A percentile compares a stretch with the other conserved stretches of the same genome.
These are phyloP conservation scores for Melierax canorus DNA, from an alignment of 2,113 vertebrate species.

Conservation along the genomic window DNA sequence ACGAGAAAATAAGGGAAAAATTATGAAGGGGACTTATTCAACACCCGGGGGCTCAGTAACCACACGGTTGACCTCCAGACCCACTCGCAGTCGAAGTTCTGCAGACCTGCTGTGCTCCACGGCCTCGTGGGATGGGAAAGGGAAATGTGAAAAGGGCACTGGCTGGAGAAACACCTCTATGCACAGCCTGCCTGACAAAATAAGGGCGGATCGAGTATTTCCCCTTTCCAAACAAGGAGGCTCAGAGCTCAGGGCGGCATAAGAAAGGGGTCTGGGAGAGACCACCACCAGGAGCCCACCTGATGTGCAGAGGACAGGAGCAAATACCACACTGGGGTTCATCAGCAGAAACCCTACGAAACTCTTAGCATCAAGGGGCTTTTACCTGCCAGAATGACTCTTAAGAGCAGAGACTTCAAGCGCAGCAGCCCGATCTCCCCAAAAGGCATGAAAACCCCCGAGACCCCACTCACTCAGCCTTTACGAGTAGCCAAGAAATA, in stretches of 20 bases:
- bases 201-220: not conserved
- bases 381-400: not conserved
- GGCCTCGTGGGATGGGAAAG: not conserved
- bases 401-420: not conserved
- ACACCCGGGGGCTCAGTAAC: not conserved
- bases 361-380: not conserved
- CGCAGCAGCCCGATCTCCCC: not conserved
- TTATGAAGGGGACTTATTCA: not conserved
- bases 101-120: slow-evolving; percentile 22
- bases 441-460: not conserved
- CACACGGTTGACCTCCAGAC: not conserved
- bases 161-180: not conserved
- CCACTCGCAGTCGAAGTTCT: not conserved
- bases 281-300: not conserved
- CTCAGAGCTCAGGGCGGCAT: not conserved
- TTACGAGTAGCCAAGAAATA: not conserved
- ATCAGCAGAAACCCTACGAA: not conserved
- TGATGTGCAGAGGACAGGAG: not conserved
- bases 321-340: not conserved
- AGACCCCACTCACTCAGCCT: not conserved
- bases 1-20: not conserved
- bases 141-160: not conserved
- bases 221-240: not conserved
- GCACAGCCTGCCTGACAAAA: not conserved
- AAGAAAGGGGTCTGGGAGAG: not conserved